Base-by-base conservation (phyloP, 1,140 invertebrate species). In the Atta colombica region DNA sequence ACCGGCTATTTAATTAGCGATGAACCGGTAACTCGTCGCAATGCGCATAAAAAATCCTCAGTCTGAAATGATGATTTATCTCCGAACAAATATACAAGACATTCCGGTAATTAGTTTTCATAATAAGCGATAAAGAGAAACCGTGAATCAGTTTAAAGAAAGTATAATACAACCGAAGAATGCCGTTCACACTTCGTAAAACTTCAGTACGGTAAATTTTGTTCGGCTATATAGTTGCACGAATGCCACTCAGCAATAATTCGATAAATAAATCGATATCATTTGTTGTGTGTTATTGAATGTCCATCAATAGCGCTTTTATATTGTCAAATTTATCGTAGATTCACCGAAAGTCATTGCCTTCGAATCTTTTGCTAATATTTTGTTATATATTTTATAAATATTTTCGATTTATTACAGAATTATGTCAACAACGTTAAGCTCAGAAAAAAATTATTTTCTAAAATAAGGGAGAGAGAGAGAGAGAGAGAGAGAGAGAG, bases 1-100 rank as follows among this genome's bases (percentile, higher is more conserved):
- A 49, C n/a, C 51, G 85, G 66, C 77, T 89, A 90, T 90, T 90
- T 90, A 90, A 90, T 90, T 90, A 90, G 25, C 60, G 28, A 31
- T 31, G 28, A 31, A 31, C 28, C 28, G 75, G 72, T 51, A 21
- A 78, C 72, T 68, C 63, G 53, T 21, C 55, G 51, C 72, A 39
- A 51, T 61, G 35, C 39, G 53, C 21, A 58, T 45, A 84, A 84
- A 84, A 55, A 84, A 84, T 12, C 45, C 2, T 7, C 25, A 6
- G 14, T 7, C 35, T 45, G 16, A 51, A 45, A 8, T 55, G 68
- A 28, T 45, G 77, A 87, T 61, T 74, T 63, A 49, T 77, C 31
- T 65, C 25, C 45, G 69, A 63, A 21, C 61, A 86, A 78, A 86
- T 84, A 74, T 58, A 49, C 81, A 51, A 61, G 31, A 61, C 66